Percentiles rank a stretch among this genome's conserved stretches.
These are phyloP conservation scores for mouse (Mus musculus) DNA, from an alignment of 2,113 vertebrate species.

Conservation along the genomic window GRCm39 chr3:101827001-101827500, in stretches of 20 bases:
- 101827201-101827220: background rate
- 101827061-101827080: background rate
- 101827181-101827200: background rate
- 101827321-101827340: fast-evolving
- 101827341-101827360: background rate
- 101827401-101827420: background rate
- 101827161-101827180: background rate
- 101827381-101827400: background rate
- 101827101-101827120: background rate
- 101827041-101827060: background rate
- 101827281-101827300: background rate
- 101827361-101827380: fast-evolving
- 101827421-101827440: background rate
- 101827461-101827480: background rate
- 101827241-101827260: background rate
- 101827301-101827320: background rate
- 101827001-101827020: background rate
- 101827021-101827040: background rate
- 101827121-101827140: background rate
- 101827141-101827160: background rate
- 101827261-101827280: background rate
- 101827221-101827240: background rate
- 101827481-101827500: background rate
- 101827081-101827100: background rate
- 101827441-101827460: too few species aligned